Percentiles rank a stretch among this genome's conserved stretches.
Evolutionary conservation across 2,888 invertebrate species (phyloP).

Genomic region (Salpingus planirostris): DNA sequence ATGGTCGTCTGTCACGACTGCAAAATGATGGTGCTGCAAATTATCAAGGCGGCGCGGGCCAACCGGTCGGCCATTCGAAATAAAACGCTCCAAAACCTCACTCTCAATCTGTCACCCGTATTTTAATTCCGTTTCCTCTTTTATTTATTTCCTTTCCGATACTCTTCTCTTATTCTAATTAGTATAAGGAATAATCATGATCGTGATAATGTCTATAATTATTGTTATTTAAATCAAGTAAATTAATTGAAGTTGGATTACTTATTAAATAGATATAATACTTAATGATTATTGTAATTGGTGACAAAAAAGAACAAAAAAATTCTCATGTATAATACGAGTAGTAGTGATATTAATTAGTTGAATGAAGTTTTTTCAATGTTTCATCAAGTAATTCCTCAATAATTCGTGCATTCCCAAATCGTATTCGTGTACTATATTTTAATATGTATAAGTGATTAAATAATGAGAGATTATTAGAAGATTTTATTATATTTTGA

Average conservation of each 20-base stretch:
- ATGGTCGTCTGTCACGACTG: constrained; percentile 93
- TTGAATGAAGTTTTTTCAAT: no score
- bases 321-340: no score
- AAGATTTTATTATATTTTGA: constrained; percentile 13
- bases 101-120: constrained; percentile 74
- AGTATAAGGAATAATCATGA: no score
- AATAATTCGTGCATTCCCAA: constrained; percentile 10
- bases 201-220: no score
- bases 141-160: no score
- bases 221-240: no score
- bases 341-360: constrained; percentile 1
- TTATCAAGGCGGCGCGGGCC: constrained; percentile 81
- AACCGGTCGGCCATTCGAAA: constrained; percentile 75
- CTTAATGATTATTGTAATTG: no score
- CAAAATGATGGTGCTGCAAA: constrained; percentile 87
- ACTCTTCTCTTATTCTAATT: no score
- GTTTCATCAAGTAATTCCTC: constrained; percentile 3
- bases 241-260: no score
- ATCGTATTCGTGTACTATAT: constrained; percentile 10
- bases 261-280: no score
- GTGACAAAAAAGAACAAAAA: no score
- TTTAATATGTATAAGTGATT: constrained; percentile 12
- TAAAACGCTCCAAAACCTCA: constrained; percentile 71
- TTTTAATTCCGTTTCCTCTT: no score
- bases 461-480: constrained; percentile 9